A percentile compares a stretch with the other conserved stretches of the same genome.
Evolutionary conservation across 2,888 invertebrate species (phyloP).

Genomic region (Stenurella melanura): DNA sequence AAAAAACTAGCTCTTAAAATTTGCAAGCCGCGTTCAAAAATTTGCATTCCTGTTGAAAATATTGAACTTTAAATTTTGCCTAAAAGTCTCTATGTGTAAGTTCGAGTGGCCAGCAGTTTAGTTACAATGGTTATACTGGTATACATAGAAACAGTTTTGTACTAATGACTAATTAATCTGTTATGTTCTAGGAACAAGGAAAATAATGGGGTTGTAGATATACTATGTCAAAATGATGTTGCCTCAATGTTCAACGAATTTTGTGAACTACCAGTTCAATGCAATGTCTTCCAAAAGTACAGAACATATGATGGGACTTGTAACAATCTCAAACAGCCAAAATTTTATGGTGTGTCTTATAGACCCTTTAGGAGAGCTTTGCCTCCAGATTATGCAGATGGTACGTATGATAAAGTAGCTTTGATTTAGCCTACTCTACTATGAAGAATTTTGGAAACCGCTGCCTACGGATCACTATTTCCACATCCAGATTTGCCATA

Average conservation of each 20-base stretch:
- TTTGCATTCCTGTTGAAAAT: too few relatives aligned
- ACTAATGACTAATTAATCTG: not conserved
- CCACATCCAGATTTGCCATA: too few relatives aligned
- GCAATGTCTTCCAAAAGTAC: conserved; percentile 74
- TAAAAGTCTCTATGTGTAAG: too few relatives aligned
- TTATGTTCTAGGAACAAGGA: not conserved
- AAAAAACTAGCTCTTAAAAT: too few relatives aligned
- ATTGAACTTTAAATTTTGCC: too few relatives aligned
- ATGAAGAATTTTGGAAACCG: too few relatives aligned
- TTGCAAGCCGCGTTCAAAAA: too few relatives aligned
- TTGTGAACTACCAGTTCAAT: conserved; percentile 59
- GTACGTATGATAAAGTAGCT: conserved; percentile 70
- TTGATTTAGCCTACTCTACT: too few relatives aligned
- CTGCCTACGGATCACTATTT: too few relatives aligned
- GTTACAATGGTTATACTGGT: not conserved
- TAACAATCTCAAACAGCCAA: conserved; percentile 81
- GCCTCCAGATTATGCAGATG: conserved; percentile 85
- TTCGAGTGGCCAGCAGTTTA: too few relatives aligned
- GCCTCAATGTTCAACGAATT: conserved; percentile 44
- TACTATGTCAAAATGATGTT: conserved; percentile 45
- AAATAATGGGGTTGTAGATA: conserved; percentile 29
- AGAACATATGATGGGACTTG: conserved; percentile 84
- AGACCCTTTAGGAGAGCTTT: conserved; percentile 85
- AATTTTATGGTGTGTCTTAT: conserved; percentile 82
- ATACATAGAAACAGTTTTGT: too few relatives aligned